These are phyloP conservation scores for Stenchaetothrips biformis DNA, from an alignment of 2,888 invertebrate genomes.

Conservation along the genomic window DNA sequence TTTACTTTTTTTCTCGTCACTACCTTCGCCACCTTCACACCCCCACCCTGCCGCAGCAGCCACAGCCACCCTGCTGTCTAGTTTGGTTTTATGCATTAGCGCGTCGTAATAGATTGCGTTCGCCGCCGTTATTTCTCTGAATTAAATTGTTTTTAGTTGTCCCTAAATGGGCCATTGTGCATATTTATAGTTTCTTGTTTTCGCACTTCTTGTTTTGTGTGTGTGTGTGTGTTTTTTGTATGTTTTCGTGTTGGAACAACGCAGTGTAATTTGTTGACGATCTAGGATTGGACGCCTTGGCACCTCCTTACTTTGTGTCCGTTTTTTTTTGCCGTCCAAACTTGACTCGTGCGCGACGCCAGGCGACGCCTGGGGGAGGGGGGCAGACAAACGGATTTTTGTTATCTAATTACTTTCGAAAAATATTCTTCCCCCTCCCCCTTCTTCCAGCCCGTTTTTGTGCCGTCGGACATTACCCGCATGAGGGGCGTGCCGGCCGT, in stretches of 20 bases:
- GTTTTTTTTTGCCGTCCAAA: background rate
- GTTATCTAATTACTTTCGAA: constrained; percentile 17
- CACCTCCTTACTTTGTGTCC: background rate
- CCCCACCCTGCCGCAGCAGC: no score
- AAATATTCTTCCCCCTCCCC: background rate
- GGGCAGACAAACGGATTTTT: background rate
- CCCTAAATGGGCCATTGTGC: background rate
- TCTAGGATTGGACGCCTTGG: background rate
- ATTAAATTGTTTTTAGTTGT: background rate
- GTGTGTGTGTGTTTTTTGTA: background rate
- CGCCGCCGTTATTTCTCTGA: background rate
- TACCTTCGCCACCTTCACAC: background rate
- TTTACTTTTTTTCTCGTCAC: background rate
- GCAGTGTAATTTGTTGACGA: background rate
- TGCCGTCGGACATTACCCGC: background rate
- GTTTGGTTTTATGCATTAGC: background rate
- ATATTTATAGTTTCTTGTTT: no score
- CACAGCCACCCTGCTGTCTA: no score
- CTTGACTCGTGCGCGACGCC: background rate
- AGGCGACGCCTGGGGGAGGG: background rate
- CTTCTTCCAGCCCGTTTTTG: no score
- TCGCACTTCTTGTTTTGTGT: no score
- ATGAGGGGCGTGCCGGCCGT: background rate
- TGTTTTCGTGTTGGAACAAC: background rate
- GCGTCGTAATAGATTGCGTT: background rate